Evolutionary conservation across 2,797 vertebrate species (phyloP).

Genomic region (Anolis apletophallus): DNA sequence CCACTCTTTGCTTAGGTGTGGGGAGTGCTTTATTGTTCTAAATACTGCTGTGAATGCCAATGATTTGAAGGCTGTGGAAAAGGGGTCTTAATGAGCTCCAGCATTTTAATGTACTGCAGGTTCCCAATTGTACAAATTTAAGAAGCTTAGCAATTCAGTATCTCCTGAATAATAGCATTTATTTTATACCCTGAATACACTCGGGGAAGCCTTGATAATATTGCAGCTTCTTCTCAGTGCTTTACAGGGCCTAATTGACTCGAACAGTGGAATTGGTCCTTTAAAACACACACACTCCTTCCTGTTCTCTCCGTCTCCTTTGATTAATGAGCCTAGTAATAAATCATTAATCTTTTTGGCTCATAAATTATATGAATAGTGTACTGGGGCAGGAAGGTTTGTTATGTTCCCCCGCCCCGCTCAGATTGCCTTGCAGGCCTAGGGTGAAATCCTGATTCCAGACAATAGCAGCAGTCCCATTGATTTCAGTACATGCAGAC

Average conservation of each 20-base stretch:
- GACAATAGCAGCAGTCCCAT: neutral
- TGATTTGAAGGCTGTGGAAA: slow-evolving; percentile 70
- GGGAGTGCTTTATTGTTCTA: slow-evolving; percentile 72
- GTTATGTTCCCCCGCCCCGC: slow-evolving; percentile 34
- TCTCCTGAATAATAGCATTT: slow-evolving; percentile 81
- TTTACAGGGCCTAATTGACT: slow-evolving; percentile 80
- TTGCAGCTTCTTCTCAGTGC: slow-evolving; percentile 65
- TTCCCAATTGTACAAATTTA: slow-evolving; percentile 81
- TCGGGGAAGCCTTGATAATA: slow-evolving; percentile 75
- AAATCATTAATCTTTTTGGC: slow-evolving; percentile 82
- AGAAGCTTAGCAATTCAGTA: slow-evolving; percentile 80
- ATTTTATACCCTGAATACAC: slow-evolving; percentile 79
- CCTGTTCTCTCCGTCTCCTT: slow-evolving; percentile 52
- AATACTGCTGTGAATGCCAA: slow-evolving; percentile 68
- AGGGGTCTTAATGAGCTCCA: slow-evolving; percentile 79
- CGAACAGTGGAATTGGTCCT: slow-evolving; percentile 72
- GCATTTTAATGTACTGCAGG: slow-evolving; percentile 79
- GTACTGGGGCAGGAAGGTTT: slow-evolving; percentile 59
- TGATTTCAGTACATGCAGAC: neutral
- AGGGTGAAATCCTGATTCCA: slow-evolving; percentile 1
- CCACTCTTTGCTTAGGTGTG: slow-evolving; percentile 64
- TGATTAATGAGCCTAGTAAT: slow-evolving; percentile 83
- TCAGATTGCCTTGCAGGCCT: slow-evolving; percentile 57
- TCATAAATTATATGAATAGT: slow-evolving; percentile 72
- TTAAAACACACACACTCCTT: slow-evolving; percentile 61